phyloP scores from a whole-genome alignment of 2,113 vertebrate species.

The Elgaria multicarinata region DNA sequence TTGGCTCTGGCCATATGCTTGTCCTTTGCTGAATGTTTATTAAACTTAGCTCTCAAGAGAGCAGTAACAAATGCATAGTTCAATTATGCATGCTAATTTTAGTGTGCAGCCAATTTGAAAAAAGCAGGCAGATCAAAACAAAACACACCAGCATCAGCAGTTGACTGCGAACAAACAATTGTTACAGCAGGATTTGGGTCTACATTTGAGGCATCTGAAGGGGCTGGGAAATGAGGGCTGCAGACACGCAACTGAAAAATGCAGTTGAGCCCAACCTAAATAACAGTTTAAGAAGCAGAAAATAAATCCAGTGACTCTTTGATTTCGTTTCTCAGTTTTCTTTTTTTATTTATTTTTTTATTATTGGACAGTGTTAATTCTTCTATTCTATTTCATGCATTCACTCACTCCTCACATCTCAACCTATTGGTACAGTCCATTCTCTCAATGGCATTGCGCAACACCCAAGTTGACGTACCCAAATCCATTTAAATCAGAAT shows the following conservation, averaged over 20 bases:
- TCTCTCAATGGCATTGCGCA: background rate
- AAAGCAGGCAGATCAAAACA: slow-evolving; percentile 64
- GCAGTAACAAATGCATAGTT: slow-evolving; percentile 69
- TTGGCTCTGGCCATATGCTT: slow-evolving; percentile 62
- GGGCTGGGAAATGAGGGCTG: slow-evolving; percentile 44
- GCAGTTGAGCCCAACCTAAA: slow-evolving; percentile 41
- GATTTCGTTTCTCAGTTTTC: slow-evolving; percentile 46
- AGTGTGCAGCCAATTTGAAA: slow-evolving; percentile 66
- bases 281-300: slow-evolving; percentile 6
- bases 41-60: slow-evolving; percentile 72
- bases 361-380: slow-evolving; percentile 54
- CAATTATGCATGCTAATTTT: slow-evolving; percentile 71
- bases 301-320: slow-evolving; percentile 18
- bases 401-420: background rate
- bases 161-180: slow-evolving; percentile 57
- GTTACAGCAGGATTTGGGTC: slow-evolving; percentile 26
- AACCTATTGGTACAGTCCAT: background rate
- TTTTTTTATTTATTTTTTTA: slow-evolving; percentile 51
- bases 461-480: background rate
- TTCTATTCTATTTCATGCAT: slow-evolving; percentile 37
- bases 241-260: slow-evolving; percentile 29
- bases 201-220: slow-evolving; percentile 65
- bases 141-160: slow-evolving; percentile 63
- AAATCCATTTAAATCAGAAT: slow-evolving; percentile 32
- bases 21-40: slow-evolving; percentile 70